Percentiles rank a stretch among this genome's conserved stretches.
These are phyloP conservation scores for Threskiornis aethiopicus DNA, from an alignment of 2,797 vertebrate genomes.

Conservation along the genomic window DNA sequence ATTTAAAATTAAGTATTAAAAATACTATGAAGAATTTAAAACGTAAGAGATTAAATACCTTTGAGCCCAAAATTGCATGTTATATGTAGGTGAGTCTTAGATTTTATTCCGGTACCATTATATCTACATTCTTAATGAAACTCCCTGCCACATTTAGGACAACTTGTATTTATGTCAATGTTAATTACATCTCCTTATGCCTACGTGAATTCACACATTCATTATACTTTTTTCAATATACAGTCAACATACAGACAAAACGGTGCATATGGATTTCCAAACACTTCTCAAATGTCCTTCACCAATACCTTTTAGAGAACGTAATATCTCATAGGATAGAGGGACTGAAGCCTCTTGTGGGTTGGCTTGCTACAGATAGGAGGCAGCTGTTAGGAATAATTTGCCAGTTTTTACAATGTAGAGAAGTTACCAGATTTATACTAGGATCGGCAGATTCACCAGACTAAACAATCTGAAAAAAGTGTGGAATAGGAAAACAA, in stretches of 20 bases:
- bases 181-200: background rate
- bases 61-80: background rate
- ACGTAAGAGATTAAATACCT: background rate
- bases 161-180: background rate
- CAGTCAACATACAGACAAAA: background rate
- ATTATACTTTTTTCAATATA: background rate
- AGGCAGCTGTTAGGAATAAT: background rate
- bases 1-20: constrained; percentile 32
- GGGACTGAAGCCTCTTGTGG: background rate
- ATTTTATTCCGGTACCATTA: background rate
- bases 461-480: background rate
- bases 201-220: background rate
- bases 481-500: background rate
- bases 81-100: background rate
- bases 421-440: background rate
- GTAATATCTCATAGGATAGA: fast-evolving
- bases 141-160: background rate
- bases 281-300: background rate
- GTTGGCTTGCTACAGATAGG: background rate
- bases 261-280: background rate
- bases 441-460: background rate
- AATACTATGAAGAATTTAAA: constrained; percentile 34
- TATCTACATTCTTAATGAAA: background rate
- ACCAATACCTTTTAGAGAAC: background rate
- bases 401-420: background rate